These are phyloP conservation scores for Brachyistius frenatus DNA, from an alignment of 2,113 vertebrate genomes.

Conservation along the genomic window DNA sequence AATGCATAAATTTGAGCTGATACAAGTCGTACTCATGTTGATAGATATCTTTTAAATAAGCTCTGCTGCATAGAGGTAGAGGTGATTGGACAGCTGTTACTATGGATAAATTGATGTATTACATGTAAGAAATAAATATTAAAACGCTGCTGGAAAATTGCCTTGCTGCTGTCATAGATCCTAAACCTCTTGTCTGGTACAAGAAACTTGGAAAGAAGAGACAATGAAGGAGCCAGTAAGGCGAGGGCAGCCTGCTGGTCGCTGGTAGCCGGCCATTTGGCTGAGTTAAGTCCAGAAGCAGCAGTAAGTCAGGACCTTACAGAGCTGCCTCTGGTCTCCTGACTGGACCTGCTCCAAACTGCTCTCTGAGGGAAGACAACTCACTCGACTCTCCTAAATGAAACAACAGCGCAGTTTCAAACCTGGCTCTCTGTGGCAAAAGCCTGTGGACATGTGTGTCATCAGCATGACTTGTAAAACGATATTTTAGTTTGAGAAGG, in stretches of 20 bases:
- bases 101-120: not conserved
- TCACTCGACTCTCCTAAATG: slow-evolving; percentile 35
- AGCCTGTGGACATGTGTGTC: slow-evolving; percentile 15
- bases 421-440: slow-evolving; percentile 7
- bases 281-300: slow-evolving; percentile 34
- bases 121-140: not conserved
- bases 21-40: not conserved
- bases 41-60: not conserved
- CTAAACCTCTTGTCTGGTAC: slow-evolving; percentile 27
- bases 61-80: not conserved
- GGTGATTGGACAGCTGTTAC: not conserved
- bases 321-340: slow-evolving; percentile 60
- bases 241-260: slow-evolving; percentile 52
- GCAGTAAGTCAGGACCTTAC: slow-evolving; percentile 57
- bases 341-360: slow-evolving; percentile 64
- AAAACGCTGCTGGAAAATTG: slow-evolving; percentile 5
- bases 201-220: slow-evolving; percentile 21
- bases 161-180: slow-evolving; percentile 13
- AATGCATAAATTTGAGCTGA: not conserved
- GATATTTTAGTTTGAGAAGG: slow-evolving; percentile 17
- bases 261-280: slow-evolving; percentile 58
- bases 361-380: slow-evolving; percentile 51
- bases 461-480: slow-evolving; percentile 34
- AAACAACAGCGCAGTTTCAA: slow-evolving; percentile 28
- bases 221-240: slow-evolving; percentile 52